Evolutionary conservation across 2,888 invertebrate species (phyloP).

Genomic region (Phyllotreta striolata): DNA sequence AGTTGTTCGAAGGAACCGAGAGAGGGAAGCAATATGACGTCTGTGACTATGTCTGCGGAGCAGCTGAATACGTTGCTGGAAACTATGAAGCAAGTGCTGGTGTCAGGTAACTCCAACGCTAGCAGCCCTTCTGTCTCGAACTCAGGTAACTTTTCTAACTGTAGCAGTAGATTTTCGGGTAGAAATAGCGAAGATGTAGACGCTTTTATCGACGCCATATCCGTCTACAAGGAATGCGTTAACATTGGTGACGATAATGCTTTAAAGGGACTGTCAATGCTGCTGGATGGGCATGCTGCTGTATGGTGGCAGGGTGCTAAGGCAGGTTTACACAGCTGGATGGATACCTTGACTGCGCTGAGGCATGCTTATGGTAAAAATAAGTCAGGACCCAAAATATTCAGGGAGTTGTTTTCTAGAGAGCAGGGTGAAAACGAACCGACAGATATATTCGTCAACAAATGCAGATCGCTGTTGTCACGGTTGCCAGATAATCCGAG

Average conservation of each 20-base stretch:
- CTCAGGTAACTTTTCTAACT: conserved; percentile 35
- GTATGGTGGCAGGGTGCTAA: conserved; percentile 45
- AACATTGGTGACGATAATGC: conserved; percentile 40
- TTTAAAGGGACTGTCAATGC: conserved; percentile 44
- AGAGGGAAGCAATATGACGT: too few relatives aligned
- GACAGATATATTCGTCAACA: conserved; percentile 24
- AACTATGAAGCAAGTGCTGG: too few relatives aligned
- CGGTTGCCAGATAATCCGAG: conserved; percentile 14
- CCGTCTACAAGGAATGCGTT: conserved; percentile 43
- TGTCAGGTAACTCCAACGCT: too few relatives aligned
- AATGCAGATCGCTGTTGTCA: conserved; percentile 20
- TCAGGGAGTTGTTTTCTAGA: conserved; percentile 20
- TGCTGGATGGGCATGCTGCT: conserved; percentile 40
- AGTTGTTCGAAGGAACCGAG: too few relatives aligned
- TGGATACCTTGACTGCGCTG: conserved; percentile 33
- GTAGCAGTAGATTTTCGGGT: conserved; percentile 40
- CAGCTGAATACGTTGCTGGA: too few relatives aligned
- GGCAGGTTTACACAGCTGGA: conserved; percentile 31
- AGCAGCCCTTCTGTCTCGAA: too few relatives aligned
- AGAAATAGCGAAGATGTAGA: conserved; percentile 36
- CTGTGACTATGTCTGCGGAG: too few relatives aligned
- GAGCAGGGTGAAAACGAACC: conserved; percentile 18
- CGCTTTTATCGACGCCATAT: conserved; percentile 44
- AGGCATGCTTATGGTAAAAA: conserved; percentile 36
- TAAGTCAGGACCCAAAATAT: conserved; percentile 22